Conservation (phyloP, 2,797 vertebrate genomes). For the Arnoldichthys spilopterus region DNA sequence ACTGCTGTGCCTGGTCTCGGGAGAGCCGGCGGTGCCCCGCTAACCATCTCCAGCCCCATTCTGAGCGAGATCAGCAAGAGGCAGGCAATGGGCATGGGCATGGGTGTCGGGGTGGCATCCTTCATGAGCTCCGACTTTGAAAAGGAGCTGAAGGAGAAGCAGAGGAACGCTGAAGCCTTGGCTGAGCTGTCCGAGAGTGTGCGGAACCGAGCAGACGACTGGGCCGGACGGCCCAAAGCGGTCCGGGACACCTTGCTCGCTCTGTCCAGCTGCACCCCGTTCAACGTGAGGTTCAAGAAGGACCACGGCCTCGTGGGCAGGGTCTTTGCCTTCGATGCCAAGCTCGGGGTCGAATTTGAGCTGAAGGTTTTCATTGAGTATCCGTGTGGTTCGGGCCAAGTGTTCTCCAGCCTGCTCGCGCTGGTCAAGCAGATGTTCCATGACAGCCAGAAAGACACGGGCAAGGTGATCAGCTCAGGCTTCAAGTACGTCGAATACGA, state of each 20-base stretch:
- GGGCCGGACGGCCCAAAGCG: conserved; percentile 81
- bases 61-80: conserved; percentile 81
- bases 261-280: conserved; percentile 84
- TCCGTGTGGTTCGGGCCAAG: conserved; percentile 84
- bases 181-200: conserved; percentile 85
- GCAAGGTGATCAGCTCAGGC: conserved; percentile 86
- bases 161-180: conserved; percentile 80
- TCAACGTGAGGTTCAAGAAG: conserved; percentile 90
- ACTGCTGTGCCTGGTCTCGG: conserved; percentile 82
- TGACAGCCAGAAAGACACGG: conserved; percentile 75
- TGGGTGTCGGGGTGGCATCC: conserved; percentile 72
- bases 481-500: conserved; percentile 92
- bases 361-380: conserved; percentile 89
- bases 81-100: conserved; percentile 66
- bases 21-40: conserved; percentile 68
- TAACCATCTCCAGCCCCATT: conserved; percentile 81
- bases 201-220: conserved; percentile 83
- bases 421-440: conserved; percentile 89
- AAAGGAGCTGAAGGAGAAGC: conserved; percentile 80
- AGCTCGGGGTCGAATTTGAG: conserved; percentile 82
- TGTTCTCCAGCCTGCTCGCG: conserved; percentile 83
- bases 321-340: conserved; percentile 85
- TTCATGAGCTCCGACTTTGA: conserved; percentile 85
- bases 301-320: conserved; percentile 86
- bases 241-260: conserved; percentile 83